phyloP scores from a whole-genome alignment of 2,113 vertebrate genomes.

The Hystrix cristata region DNA sequence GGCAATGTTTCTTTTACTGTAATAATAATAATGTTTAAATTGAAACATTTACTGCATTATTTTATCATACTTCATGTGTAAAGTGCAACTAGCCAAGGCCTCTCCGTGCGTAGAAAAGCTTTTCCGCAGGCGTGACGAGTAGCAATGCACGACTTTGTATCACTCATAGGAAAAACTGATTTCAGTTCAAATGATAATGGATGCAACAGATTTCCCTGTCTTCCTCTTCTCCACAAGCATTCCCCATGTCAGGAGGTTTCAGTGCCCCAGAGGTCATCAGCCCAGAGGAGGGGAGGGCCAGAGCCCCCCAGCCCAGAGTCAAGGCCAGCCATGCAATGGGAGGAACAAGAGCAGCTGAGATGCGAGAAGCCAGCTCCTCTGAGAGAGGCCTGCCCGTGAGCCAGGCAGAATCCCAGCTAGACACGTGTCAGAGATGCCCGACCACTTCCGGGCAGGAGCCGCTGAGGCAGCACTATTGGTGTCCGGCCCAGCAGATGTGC shows the following conservation, averaged over 20 bases:
- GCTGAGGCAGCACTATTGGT: fast-evolving
- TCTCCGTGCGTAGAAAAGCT: neutral
- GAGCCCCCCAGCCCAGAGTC: neutral
- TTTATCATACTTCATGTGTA: too few species aligned
- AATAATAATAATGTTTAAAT: too few species aligned
- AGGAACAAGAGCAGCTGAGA: neutral
- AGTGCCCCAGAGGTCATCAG: fast-evolving
- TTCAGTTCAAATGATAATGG: neutral
- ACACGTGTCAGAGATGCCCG: fast-evolving
- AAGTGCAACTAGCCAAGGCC: neutral
- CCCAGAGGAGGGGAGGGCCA: neutral
- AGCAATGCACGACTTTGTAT: neutral
- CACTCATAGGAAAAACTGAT: neutral
- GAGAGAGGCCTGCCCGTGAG: fast-evolving
- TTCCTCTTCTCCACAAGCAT: neutral
- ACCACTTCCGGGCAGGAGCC: neutral
- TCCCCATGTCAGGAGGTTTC: neutral
- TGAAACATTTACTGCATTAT: too few species aligned
- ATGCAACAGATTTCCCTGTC: neutral
- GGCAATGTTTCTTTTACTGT: neutral
- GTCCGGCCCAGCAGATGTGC: too few species aligned
- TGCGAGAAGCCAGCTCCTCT: neutral
- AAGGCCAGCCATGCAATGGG: too few species aligned
- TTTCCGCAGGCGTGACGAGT: neutral
- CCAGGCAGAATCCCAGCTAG: too few species aligned